Evolutionary conservation across 1,140 invertebrate genomes (phyloP).

Genomic region (Caenorhabditis briggsae): DNA sequence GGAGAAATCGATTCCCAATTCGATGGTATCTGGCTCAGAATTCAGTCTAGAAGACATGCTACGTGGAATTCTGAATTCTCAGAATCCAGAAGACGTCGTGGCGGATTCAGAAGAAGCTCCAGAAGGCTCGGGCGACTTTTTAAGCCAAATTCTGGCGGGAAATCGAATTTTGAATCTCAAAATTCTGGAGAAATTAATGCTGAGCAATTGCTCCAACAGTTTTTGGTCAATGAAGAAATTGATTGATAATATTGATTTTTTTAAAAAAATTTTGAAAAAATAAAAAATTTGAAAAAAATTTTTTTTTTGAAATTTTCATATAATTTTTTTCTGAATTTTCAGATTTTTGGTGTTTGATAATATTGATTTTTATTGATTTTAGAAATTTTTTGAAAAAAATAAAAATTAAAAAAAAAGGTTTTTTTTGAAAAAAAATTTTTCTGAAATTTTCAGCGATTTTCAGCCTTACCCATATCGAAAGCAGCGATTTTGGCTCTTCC

Average conservation of each 20-base stretch:
- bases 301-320: too few relatives aligned
- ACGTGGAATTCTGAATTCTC: neutral
- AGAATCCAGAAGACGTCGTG: neutral
- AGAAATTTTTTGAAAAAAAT: neutral
- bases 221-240: too few relatives aligned
- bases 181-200: too few relatives aligned
- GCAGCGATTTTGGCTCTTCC: conserved; percentile 69
- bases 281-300: too few relatives aligned
- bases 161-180: too few relatives aligned
- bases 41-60: too few relatives aligned
- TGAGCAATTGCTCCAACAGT: too few relatives aligned
- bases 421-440: too few relatives aligned
- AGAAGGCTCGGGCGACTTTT: neutral
- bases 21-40: too few relatives aligned
- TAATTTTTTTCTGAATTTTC: neutral
- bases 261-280: neutral
- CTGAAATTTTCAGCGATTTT: neutral
- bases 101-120: neutral
- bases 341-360: too few relatives aligned
- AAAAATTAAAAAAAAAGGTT: too few relatives aligned
- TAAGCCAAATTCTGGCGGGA: neutral
- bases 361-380: neutral
- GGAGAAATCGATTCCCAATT: neutral
- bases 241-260: too few relatives aligned
- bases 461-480: conserved; percentile 70